Base-by-base conservation (phyloP, 2,113 vertebrate species). In the Scalopus aquaticus region DNA sequence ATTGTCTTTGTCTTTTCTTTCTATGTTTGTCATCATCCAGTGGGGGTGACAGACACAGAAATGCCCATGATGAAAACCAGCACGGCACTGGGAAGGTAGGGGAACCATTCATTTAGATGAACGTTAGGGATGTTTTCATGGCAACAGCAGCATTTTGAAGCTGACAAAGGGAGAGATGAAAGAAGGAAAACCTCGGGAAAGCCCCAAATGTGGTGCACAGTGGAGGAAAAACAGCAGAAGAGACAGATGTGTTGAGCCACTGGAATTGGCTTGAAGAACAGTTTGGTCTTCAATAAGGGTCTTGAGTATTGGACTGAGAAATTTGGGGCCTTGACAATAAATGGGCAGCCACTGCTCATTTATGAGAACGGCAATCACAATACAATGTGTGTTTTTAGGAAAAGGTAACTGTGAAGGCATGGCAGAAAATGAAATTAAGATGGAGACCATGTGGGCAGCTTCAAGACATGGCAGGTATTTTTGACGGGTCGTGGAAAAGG, bases 371-470 rank as follows among this genome's bases (percentile, higher is more conserved):
- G n/a, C 42, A 91, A 73, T 51, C 58, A 86, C 9, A 82, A 51
- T 56, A 85, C 49, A 73, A 26, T 28, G 1, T 69, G 30, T 42
- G 22, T 60, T 77, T 65, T 58, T 65, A 79, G 42, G 51, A 16
- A 84, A 86, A 46, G 44, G 19, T 73, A 62, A 69, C 37, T 49
- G 0, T 51, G 32, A 94, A 78, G 58, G 70, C 16, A 74, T 56
- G 90, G 39, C 26, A 88, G 16, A 56, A 81, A 89, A 94, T 16
- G 81, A 86, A 82, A 89, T 81, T 73, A 62, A 94, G 46, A 94
- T 77, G 32, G 9, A 64, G 49, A 60, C 9, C 51, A 81, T 76
- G 39, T 88, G 73, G 35, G 64, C 46, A 67, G 37, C 46, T 90
- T 81, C 56, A 89, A 82, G 39, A 87, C 37, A 51, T 51, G 35